phyloP scores from a whole-genome alignment of 2,888 invertebrate genomes.

The Girardia tigrina region DNA sequence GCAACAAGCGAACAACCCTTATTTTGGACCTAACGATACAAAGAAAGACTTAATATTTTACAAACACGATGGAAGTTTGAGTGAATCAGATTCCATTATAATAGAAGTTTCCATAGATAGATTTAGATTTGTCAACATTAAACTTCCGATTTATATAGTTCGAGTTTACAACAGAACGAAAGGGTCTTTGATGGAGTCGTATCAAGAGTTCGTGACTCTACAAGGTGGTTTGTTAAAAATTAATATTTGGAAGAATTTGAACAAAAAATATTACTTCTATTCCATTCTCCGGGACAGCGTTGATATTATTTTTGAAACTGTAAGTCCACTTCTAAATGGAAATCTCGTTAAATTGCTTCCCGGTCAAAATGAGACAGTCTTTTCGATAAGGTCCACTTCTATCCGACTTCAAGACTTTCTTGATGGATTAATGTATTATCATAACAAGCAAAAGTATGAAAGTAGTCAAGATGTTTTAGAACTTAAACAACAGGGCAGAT shows the following conservation, averaged over 20 bases:
- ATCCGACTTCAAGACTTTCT: conserved; percentile 28
- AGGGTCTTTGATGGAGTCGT: neutral
- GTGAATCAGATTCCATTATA: neutral
- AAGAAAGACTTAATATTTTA: neutral
- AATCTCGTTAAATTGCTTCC: neutral
- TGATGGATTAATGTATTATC: conserved; percentile 25
- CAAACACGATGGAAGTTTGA: neutral
- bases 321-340: neutral
- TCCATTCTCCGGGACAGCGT: neutral
- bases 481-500: conserved; percentile 6
- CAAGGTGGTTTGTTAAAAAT: conserved; percentile 28
- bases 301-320: conserved; percentile 13
- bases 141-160: conserved; percentile 23
- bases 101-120: neutral
- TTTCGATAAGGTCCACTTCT: neutral
- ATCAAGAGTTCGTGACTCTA: neutral
- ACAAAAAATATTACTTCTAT: neutral
- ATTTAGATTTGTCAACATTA: neutral
- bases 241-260: neutral
- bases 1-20: neutral
- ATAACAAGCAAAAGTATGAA: neutral
- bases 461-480: neutral
- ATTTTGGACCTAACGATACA: neutral
- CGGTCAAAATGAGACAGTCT: neutral
- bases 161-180: neutral